Evolutionary conservation across 2,888 invertebrate genomes (phyloP), one percentile per base, ranked within the genome.

Genomic region (Ferdinandea cuprea): DNA sequence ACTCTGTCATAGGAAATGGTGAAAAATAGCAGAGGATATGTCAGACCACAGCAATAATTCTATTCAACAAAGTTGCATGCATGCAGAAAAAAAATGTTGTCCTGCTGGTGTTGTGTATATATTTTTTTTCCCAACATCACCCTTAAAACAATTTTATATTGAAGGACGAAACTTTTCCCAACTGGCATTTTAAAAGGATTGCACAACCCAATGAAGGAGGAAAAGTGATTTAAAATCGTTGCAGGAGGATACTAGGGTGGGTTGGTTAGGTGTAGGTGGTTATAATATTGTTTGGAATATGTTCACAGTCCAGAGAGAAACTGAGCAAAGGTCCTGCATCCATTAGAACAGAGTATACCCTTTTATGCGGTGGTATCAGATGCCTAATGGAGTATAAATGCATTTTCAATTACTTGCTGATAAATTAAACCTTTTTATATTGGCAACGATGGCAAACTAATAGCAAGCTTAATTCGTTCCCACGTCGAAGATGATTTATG

Each of bases 381-480:
- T 65, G 65, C 73, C 73, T 74, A 74, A 74, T 74, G 73, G 73
- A 56, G 56, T 74, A 65, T 74, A 74, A 74, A 74, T 65, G 73
- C 73, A 65, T 74, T 74, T 74, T 65, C 73, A 65, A 66, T 74
- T 74, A 74, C 73, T 65, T 65, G 28, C 56, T 50, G 56, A 74
- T 66, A 66, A 74, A 65, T 74, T 65, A 74, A 65, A 40, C 54
- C 56, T 48, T 74, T 66, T 65, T 73, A 63, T 65, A 73, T 73
- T 73, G 56, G 15, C 54, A 65, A 46, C 35, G 65, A 56, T 54
- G 65, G 54, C 8, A 28, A 35, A 56, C 54, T 56, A 65, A 73
- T 56, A 74, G 35, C 28, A 52, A 35, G 25, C 25, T 15, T 32
- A 44, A 56, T 59, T 35, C 59, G 40, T 59, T 59, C 17, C 59